Percentiles rank a stretch among this genome's conserved stretches.
Evolutionary conservation across 1,140 invertebrate genomes (phyloP).

Genomic region (Aricia agestis): DNA sequence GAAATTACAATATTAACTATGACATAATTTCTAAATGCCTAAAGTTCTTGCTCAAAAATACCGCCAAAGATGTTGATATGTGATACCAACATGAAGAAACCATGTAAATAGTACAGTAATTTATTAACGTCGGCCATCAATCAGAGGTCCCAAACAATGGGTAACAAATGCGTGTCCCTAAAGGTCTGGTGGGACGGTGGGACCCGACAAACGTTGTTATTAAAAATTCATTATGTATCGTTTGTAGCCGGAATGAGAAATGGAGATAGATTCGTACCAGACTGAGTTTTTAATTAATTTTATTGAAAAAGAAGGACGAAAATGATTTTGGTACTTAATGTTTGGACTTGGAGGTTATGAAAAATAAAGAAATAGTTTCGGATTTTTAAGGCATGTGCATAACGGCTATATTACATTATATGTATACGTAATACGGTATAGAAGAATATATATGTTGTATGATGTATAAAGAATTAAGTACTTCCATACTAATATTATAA

Average conservation of each 20-base stretch:
- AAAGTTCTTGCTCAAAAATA: too few relatives aligned
- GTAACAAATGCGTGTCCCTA: constrained; percentile 3
- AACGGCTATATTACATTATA: too few relatives aligned
- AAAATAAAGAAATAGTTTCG: too few relatives aligned
- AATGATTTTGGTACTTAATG: too few relatives aligned
- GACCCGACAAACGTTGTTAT: constrained; percentile 5
- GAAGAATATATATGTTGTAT: too few relatives aligned
- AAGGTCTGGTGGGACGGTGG: neutral
- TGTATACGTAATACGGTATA: too few relatives aligned
- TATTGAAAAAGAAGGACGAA: neutral
- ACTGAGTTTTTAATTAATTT: constrained; percentile 14
- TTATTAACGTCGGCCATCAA: neutral
- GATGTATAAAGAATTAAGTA: too few relatives aligned
- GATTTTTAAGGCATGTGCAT: too few relatives aligned
- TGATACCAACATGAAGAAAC: neutral
- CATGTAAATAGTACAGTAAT: constrained; percentile 10
- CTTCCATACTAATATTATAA: too few relatives aligned
- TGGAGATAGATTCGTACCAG: constrained; percentile 3
- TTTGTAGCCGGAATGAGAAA: constrained; percentile 11
- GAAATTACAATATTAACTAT: too few relatives aligned
- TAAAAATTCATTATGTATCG: constrained; percentile 15
- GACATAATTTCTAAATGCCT: too few relatives aligned
- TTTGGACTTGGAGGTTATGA: too few relatives aligned
- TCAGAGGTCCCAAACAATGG: constrained; percentile 6
- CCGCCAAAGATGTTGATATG: neutral